phyloP scores from a whole-genome alignment of 2,888 invertebrate genomes.

The Lamproptera curius region DNA sequence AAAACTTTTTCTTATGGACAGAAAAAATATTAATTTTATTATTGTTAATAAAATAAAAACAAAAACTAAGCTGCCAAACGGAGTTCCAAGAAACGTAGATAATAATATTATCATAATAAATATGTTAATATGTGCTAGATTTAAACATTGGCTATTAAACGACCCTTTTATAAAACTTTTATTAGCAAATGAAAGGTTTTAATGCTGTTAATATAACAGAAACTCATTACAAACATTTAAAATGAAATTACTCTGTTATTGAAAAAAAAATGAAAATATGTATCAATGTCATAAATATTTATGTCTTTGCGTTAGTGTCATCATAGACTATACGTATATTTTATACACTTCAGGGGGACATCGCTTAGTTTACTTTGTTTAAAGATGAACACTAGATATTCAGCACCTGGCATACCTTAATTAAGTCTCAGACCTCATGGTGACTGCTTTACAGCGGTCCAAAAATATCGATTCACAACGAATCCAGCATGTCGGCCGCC shows the following conservation, averaged over 20 bases:
- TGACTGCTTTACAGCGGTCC: constrained; percentile 69
- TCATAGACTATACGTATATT: constrained; percentile 9
- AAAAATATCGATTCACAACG: constrained; percentile 76
- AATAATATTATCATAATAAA: too few relatives aligned
- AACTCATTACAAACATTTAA: not conserved
- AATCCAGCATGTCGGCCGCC: constrained; percentile 77
- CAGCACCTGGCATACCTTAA: constrained; percentile 69
- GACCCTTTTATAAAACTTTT: not conserved
- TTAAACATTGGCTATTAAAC: not conserved
- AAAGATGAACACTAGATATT: constrained; percentile 41
- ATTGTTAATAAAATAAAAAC: too few relatives aligned
- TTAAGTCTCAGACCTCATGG: constrained; percentile 68
- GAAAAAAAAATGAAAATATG: not conserved
- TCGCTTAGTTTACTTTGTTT: not conserved
- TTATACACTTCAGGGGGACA: constrained; percentile 1
- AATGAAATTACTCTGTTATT: not conserved
- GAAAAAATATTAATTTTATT: too few relatives aligned
- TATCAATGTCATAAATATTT: not conserved
- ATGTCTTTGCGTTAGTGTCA: not conserved
- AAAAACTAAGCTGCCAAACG: too few relatives aligned
- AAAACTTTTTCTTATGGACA: too few relatives aligned
- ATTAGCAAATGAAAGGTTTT: not conserved
- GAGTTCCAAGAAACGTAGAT: too few relatives aligned
- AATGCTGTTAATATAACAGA: not conserved
- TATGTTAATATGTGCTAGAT: not conserved